These are phyloP conservation scores for Microdon myrmicae DNA, from an alignment of 2,888 invertebrate genomes.

Conservation along the genomic window DNA sequence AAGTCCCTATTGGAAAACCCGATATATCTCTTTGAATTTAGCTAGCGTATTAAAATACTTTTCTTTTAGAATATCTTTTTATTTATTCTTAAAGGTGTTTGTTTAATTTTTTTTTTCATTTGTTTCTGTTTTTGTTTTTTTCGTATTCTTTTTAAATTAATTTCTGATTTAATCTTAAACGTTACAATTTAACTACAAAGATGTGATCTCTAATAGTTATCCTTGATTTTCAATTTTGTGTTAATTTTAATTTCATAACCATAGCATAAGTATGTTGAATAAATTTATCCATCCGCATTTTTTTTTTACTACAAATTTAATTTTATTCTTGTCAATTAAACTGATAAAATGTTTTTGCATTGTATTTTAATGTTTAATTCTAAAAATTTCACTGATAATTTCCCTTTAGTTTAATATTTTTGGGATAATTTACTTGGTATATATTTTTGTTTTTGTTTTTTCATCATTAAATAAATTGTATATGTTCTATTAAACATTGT, in stretches of 20 bases:
- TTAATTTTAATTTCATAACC: slow-evolving; percentile 42
- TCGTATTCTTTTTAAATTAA: slow-evolving; percentile 7
- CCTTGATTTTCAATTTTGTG: slow-evolving; percentile 35
- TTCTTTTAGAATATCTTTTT: slow-evolving; percentile 18
- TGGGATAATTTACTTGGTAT: slow-evolving; percentile 19
- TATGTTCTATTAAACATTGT: slow-evolving; percentile 27
- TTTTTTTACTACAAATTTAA: slow-evolving; percentile 17
- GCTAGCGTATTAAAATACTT: slow-evolving; percentile 21
- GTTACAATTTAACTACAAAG: slow-evolving; percentile 50
- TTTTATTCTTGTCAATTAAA: slow-evolving; percentile 34
- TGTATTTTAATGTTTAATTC: slow-evolving; percentile 14
- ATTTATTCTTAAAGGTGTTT: slow-evolving; percentile 39
- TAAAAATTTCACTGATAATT: slow-evolving; percentile 34
- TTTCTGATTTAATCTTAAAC: slow-evolving; percentile 22
- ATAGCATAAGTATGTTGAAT: slow-evolving; percentile 40
- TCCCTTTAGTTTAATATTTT: slow-evolving; percentile 21
- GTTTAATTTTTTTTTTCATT: slow-evolving; percentile 8
- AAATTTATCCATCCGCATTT: slow-evolving; percentile 31
- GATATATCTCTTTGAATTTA: slow-evolving; percentile 17
- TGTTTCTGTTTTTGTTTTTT: slow-evolving; percentile 9
- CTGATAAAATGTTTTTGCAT: slow-evolving; percentile 25
- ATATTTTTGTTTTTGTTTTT: slow-evolving; percentile 11
- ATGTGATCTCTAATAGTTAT: slow-evolving; percentile 43
- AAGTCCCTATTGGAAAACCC: no score
- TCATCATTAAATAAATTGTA: no score